phyloP scores from a whole-genome alignment of 1,140 invertebrate genomes.

The Trichogramma pretiosum region DNA sequence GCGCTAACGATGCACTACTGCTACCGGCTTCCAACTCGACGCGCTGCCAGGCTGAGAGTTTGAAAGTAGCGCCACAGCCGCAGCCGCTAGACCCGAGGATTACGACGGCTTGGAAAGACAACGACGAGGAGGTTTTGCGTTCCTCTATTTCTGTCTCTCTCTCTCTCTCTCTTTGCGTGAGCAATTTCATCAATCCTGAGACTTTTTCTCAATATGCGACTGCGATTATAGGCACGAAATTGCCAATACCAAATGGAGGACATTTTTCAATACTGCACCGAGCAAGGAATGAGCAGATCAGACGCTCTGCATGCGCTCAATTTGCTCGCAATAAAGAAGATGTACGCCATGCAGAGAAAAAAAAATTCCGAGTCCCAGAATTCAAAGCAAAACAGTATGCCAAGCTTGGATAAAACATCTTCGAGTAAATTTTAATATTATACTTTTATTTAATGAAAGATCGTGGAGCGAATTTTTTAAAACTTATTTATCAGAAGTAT shows the following conservation, averaged over 20 bases:
- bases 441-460: too few relatives aligned
- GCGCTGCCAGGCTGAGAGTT: too few relatives aligned
- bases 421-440: too few relatives aligned
- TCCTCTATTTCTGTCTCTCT: not conserved
- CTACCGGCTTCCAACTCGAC: not conserved
- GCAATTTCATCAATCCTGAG: too few relatives aligned
- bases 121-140: not conserved
- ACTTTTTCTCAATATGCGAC: too few relatives aligned
- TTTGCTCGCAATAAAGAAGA: conserved; percentile 1
- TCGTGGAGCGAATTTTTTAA: too few relatives aligned
- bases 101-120: not conserved
- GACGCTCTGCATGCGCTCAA: conserved; percentile 4
- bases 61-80: too few relatives aligned
- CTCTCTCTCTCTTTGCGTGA: not conserved
- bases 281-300: not conserved
- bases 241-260: conserved; percentile 1
- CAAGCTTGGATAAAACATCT: not conserved
- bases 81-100: conserved; percentile 10
- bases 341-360: too few relatives aligned
- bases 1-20: conserved; percentile 10
- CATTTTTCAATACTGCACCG: not conserved
- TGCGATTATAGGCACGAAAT: too few relatives aligned
- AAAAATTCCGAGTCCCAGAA: not conserved
- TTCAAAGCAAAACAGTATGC: not conserved
- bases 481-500: too few relatives aligned